Conservation (phyloP, 2,113 vertebrate genomes). For the Equus przewalskii region DNA sequence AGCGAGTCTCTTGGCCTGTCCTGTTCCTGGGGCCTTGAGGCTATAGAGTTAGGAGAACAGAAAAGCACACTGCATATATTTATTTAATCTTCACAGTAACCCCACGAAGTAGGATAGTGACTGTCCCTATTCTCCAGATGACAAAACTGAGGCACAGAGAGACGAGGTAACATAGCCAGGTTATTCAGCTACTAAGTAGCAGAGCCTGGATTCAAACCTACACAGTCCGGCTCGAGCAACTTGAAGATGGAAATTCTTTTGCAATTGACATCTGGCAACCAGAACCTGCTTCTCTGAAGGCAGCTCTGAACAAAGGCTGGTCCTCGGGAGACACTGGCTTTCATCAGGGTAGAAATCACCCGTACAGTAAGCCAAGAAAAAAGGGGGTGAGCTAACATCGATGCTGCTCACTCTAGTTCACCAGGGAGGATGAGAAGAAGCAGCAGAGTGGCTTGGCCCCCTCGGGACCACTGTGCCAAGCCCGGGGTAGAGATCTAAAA, state of each 20-base stretch:
- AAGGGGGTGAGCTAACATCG: rapidly evolving
- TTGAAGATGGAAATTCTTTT: neutral
- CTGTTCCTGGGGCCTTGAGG: neutral
- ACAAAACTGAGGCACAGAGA: neutral
- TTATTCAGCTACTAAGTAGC: neutral
- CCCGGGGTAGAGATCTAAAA: rapidly evolving
- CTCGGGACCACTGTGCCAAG: neutral
- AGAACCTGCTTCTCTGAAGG: neutral
- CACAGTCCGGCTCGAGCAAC: neutral
- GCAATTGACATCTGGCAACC: neutral
- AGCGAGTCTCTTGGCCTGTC: neutral
- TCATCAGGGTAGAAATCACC: neutral
- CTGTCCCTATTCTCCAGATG: neutral
- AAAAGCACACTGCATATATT: neutral
- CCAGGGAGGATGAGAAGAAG: neutral
- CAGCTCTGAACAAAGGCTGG: neutral
- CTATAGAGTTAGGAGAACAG: neutral
- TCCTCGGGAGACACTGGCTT: neutral
- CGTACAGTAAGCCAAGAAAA: neutral
- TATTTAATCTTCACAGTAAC: neutral
- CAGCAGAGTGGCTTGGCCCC: neutral
- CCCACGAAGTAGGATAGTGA: neutral
- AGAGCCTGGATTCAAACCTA: neutral
- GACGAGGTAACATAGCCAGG: neutral
- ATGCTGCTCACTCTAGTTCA: neutral